phyloP scores from a whole-genome alignment of 2,888 invertebrate species.

The Neoitamus cyanurus region DNA sequence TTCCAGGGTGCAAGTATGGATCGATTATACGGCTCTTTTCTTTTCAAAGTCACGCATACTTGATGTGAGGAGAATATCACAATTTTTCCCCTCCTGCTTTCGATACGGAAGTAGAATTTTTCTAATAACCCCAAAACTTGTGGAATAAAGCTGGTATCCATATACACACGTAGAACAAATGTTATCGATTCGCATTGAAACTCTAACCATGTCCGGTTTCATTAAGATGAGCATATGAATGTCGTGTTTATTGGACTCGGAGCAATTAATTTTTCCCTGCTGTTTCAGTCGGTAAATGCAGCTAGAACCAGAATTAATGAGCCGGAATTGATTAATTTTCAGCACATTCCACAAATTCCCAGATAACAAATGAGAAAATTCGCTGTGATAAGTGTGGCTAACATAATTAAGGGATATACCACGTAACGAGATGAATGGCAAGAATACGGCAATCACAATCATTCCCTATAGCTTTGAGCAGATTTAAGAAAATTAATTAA shows the following conservation, averaged over 20 bases:
- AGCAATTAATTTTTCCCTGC: background rate
- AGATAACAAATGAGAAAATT: background rate
- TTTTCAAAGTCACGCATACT: background rate
- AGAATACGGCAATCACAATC: background rate
- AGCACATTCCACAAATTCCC: background rate
- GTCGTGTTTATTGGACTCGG: background rate
- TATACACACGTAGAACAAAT: background rate
- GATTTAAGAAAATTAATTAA: background rate
- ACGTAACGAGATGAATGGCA: background rate
- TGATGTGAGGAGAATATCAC: background rate
- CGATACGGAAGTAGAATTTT: background rate
- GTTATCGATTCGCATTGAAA: background rate
- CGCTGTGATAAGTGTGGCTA: background rate
- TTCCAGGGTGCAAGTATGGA: background rate
- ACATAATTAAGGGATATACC: background rate
- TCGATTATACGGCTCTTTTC: background rate
- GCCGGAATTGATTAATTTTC: background rate
- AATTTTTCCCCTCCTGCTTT: background rate
- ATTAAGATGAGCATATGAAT: background rate
- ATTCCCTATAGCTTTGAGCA: background rate
- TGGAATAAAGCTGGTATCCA: background rate
- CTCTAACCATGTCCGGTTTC: background rate
- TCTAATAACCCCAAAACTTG: background rate
- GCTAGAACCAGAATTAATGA: background rate
- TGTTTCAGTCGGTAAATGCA: background rate